A percentile compares a stretch with the other conserved stretches of the same genome.
These are phyloP conservation scores for Eupristina koningsbergeri DNA, from an alignment of 1,140 invertebrate species.

Conservation along the genomic window DNA sequence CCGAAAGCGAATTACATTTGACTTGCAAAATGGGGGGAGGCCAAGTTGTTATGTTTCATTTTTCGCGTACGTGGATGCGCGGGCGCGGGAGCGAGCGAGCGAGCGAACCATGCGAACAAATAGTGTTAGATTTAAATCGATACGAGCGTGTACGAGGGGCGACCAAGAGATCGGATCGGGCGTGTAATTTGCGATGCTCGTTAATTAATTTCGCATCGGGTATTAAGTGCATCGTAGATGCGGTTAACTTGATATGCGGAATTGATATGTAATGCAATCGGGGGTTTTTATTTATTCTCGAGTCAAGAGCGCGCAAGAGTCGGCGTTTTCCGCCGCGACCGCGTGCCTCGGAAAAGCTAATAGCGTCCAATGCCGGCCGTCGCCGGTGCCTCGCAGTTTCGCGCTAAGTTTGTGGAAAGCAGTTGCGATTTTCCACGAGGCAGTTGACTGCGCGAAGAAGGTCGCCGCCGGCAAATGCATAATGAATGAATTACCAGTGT, in stretches of 20 bases:
- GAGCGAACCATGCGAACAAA: not conserved
- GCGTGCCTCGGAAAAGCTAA: not conserved
- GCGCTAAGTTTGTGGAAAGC: not conserved
- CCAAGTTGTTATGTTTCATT: not conserved
- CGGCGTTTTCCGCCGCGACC: not conserved
- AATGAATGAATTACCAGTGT: not conserved
- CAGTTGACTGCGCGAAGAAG: not conserved
- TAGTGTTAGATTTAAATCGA: not conserved
- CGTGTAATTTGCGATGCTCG: not conserved
- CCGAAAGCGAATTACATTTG: not conserved
- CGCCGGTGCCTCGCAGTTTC: too few relatives aligned
- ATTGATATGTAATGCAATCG: not conserved
- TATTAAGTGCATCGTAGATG: not conserved
- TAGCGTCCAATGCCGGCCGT: not conserved
- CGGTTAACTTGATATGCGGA: too few relatives aligned
- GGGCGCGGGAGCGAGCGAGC: not conserved
- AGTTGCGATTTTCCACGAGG: not conserved
- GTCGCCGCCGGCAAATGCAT: constrained; percentile 2
- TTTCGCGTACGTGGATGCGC: not conserved
- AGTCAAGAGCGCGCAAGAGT: not conserved
- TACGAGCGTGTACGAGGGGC: too few relatives aligned
- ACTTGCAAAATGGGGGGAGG: not conserved
- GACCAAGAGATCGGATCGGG: not conserved
- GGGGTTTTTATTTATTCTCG: not conserved
- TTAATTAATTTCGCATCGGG: not conserved